Conservation (phyloP, 1,140 invertebrate genomes). For the Pantala flavescens region DNA sequence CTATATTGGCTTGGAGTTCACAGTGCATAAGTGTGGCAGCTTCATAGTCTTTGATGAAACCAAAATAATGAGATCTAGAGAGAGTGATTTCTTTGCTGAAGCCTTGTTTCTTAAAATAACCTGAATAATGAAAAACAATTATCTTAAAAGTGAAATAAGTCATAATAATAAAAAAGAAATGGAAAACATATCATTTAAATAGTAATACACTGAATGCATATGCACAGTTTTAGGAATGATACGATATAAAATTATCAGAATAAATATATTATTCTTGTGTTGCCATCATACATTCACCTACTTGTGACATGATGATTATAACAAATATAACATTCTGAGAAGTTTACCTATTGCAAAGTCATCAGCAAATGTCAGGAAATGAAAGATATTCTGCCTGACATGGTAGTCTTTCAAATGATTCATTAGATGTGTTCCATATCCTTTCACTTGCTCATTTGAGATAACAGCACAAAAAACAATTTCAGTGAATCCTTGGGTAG, state of each 20-base stretch:
- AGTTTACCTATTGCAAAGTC: slow-evolving; percentile 81
- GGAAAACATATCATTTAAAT: no score
- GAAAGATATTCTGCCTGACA: slow-evolving; percentile 78
- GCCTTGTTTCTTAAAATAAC: slow-evolving; percentile 98
- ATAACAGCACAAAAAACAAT: slow-evolving; percentile 98
- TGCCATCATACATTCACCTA: no score
- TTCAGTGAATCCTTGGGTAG: slow-evolving; percentile 91
- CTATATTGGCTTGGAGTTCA: slow-evolving; percentile 82
- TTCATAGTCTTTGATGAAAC: slow-evolving; percentile 98
- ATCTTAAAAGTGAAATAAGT: background rate
- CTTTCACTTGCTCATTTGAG: slow-evolving; percentile 93
- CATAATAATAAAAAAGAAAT: no score
- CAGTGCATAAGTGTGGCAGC: slow-evolving; percentile 98
- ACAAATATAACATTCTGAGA: background rate
- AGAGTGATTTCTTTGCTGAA: slow-evolving; percentile 95
- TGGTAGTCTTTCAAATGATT: slow-evolving; percentile 99
- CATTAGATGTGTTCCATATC: slow-evolving; percentile 98
- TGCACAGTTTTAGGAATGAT: no score
- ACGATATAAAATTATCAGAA: no score
- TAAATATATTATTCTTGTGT: no score
- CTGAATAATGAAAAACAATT: slow-evolving; percentile 34
- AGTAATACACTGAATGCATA: no score
- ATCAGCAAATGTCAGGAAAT: slow-evolving; percentile 96
- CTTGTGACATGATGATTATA: no score
- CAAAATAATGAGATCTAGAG: slow-evolving; percentile 56